A percentile compares a stretch with the other conserved stretches of the same genome.
Conservation (phyloP, 1,140 invertebrate genomes). For the Polyergus mexicanus region DNA sequence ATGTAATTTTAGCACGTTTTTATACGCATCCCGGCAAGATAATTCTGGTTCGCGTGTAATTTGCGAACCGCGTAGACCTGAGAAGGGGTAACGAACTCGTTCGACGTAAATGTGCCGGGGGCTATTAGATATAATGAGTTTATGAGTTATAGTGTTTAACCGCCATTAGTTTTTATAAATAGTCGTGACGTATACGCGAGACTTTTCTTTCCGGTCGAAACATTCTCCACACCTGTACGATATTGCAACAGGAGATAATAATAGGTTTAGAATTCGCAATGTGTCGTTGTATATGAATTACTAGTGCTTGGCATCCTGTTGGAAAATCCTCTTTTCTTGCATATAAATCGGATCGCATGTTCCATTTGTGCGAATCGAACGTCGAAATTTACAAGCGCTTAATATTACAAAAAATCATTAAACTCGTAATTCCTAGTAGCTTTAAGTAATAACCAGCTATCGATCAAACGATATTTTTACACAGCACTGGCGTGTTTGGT, state of each 20-base stretch:
- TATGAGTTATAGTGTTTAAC: constrained; percentile 46
- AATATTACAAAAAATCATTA: constrained; percentile 29
- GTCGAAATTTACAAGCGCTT: constrained; percentile 24
- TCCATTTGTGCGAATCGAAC: constrained; percentile 8
- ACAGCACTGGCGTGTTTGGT: too few relatives aligned
- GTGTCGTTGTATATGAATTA: constrained; percentile 46
- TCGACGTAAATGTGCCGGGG: constrained; percentile 40
- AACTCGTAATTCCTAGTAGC: neutral
- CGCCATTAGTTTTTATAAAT: constrained; percentile 57
- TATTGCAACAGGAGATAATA: constrained; percentile 68
- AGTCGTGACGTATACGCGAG: constrained; percentile 25
- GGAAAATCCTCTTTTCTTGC: constrained; percentile 58
- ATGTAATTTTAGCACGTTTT: constrained; percentile 42
- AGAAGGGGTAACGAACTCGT: constrained; percentile 21
- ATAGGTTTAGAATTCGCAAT: constrained; percentile 49
- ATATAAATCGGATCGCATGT: constrained; percentile 9
- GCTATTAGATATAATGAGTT: constrained; percentile 61
- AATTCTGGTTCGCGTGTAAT: constrained; percentile 30
- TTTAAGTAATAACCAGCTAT: neutral
- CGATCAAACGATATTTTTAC: neutral
- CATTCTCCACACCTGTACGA: constrained; percentile 50
- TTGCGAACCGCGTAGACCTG: neutral
- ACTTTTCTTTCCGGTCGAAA: constrained; percentile 50
- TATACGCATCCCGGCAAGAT: constrained; percentile 2
- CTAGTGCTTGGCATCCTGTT: constrained; percentile 37